Evolutionary conservation across 2,113 vertebrate genomes (phyloP), one percentile per base, ranked within the genome.

Genomic region (Anhinga anhinga): DNA sequence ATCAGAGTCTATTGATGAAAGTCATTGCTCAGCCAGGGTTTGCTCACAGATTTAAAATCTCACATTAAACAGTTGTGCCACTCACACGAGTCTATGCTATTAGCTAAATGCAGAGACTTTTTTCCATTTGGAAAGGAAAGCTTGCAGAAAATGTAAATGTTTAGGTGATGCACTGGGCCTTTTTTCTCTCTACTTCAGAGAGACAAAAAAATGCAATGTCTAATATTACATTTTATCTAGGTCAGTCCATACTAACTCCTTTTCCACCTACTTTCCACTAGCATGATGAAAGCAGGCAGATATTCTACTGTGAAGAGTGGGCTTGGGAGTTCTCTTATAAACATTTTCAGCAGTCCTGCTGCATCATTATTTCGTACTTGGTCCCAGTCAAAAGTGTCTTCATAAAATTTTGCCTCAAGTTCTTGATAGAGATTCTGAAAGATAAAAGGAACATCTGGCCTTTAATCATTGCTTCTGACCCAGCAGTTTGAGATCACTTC

Each of bases 341-440:
- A 99, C 79, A 99, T 99, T 97, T 99, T 99, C 86, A 99, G 95
- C 96, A 99, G 98, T 36, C 99, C 99, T 0, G 99, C 99, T 29
- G 99, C 99, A 38, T 99, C 99, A 42, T 99, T 99, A 69, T 98
- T 99, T 87, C 99, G 99, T 59, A 99, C 98, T 89, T 98, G 97
- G 82, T 99, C 98, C 99, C 99, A 99, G 95, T 99, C 99, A 86
- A 99, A 99, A 25, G 97, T 90, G 49, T 98, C 98, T 34, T 98
- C 95, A 49, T 99, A 98, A 95, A 98, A 98, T 96, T 99, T 99
- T 88, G 98, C 80, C 95, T 99, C 99, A 89, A 99, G 93, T 96
- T 99, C 99, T 97, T 99, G 98, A 23, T 98, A 98, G 79, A 99
- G 98, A 92, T 98, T 98, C 99, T 99, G 93, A 71, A 98, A 94